Evolutionary conservation across 2,113 vertebrate species (phyloP).

Genomic region (Pseudolaguvia tuberculata): DNA sequence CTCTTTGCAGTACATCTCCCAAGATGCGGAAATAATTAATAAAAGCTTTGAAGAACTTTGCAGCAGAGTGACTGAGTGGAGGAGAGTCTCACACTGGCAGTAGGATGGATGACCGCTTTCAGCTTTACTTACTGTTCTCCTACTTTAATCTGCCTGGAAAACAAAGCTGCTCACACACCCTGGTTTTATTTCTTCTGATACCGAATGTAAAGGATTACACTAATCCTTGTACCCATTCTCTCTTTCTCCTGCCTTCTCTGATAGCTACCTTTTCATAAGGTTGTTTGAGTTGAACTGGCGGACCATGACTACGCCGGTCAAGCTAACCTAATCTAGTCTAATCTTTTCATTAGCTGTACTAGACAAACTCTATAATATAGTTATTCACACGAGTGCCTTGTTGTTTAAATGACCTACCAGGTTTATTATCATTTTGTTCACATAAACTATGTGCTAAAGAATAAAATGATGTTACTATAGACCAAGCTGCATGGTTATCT

Average conservation of each 20-base stretch:
- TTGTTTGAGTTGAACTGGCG: slow-evolving; percentile 48
- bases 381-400: background rate
- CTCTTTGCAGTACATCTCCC: background rate
- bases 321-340: background rate
- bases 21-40: background rate
- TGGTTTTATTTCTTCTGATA: slow-evolving; percentile 23
- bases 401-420: no score
- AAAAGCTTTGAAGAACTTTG: background rate
- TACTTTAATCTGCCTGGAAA: slow-evolving; percentile 4
- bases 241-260: slow-evolving; percentile 25
- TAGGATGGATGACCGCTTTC: slow-evolving; percentile 4
- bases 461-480: no score
- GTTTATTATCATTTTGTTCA: no score
- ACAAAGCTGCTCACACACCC: slow-evolving; percentile 12
- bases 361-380: background rate
- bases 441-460: no score
- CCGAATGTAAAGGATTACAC: slow-evolving; percentile 1
- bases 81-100: background rate
- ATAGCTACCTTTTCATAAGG: slow-evolving; percentile 51
- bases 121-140: background rate
- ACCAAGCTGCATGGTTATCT: no score
- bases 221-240: background rate
- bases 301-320: slow-evolving; percentile 22
- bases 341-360: background rate
- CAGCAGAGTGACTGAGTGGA: background rate